Percentiles rank a stretch among this genome's conserved stretches.
Evolutionary conservation across 2,113 vertebrate genomes (phyloP).

Genomic region (Apus apus): DNA sequence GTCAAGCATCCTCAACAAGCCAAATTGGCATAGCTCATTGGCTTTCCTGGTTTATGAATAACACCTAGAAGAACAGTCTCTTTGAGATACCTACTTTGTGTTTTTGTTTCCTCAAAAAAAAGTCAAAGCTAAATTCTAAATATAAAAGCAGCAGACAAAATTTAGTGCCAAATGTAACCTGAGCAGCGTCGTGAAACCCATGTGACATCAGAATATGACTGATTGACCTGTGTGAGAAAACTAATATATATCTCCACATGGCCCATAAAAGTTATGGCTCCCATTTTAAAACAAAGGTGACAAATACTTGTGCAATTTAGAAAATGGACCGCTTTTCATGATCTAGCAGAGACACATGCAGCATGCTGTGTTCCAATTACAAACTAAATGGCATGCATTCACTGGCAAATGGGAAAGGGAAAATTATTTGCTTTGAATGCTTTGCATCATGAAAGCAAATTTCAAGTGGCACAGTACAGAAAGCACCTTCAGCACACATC

Average conservation of each 20-base stretch:
- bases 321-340: constrained; percentile 54
- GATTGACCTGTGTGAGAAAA: constrained; percentile 7
- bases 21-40: constrained; percentile 26
- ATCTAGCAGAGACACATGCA: constrained; percentile 21
- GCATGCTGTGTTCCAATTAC: constrained; percentile 57
- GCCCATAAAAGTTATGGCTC: constrained; percentile 51
- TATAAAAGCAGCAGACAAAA: constrained; percentile 21
- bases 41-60: background rate
- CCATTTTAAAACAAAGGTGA: constrained; percentile 52
- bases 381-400: constrained; percentile 19
- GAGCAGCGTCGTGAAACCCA: constrained; percentile 16
- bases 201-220: background rate
- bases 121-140: background rate
- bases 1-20: background rate
- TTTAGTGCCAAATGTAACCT: background rate
- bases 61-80: background rate
- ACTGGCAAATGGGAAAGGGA: constrained; percentile 26
- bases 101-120: background rate
- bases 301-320: constrained; percentile 47
- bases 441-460: constrained; percentile 2
- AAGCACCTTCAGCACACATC: constrained; percentile 17
- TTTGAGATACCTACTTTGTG: background rate
- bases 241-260: background rate
- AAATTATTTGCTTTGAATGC: constrained; percentile 54
- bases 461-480: constrained; percentile 1